Evolutionary conservation across 2,888 invertebrate genomes (phyloP).

Genomic region (Tolmerus cingulatus): DNA sequence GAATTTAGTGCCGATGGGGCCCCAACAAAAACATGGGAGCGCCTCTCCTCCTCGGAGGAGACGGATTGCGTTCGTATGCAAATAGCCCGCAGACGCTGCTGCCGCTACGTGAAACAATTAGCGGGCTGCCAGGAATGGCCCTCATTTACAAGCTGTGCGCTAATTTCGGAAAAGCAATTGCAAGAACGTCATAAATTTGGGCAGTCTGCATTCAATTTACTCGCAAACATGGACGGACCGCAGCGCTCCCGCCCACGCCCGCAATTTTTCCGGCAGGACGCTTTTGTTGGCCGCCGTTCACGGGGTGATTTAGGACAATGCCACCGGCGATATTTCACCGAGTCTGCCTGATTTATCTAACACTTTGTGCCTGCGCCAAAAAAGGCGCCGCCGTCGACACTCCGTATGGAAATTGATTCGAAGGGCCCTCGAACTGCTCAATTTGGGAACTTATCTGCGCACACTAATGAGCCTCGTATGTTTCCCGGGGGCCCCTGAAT

Average conservation of each 20-base stretch:
- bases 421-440: background rate
- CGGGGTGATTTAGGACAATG: background rate
- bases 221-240: background rate
- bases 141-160: slow-evolving; percentile 7
- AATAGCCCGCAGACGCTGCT: background rate
- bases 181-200: slow-evolving; percentile 12
- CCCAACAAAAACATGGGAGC: background rate
- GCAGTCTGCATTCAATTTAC: slow-evolving; percentile 4
- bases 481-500: background rate
- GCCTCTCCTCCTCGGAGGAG: background rate
- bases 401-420: slow-evolving; percentile 9
- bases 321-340: background rate
- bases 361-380: background rate
- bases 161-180: background rate
- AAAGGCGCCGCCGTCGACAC: background rate
- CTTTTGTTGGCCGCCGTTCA: background rate
- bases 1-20: background rate
- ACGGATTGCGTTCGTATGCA: background rate
- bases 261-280: background rate
- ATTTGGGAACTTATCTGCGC: slow-evolving; percentile 15
- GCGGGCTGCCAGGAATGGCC: background rate
- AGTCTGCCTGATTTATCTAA: background rate
- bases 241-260: background rate
- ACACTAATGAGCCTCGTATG: slow-evolving; percentile 14
- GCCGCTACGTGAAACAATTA: background rate